Evolutionary conservation across 2,797 vertebrate species (phyloP).

Genomic region (Rhadinocentrus ornatus): DNA sequence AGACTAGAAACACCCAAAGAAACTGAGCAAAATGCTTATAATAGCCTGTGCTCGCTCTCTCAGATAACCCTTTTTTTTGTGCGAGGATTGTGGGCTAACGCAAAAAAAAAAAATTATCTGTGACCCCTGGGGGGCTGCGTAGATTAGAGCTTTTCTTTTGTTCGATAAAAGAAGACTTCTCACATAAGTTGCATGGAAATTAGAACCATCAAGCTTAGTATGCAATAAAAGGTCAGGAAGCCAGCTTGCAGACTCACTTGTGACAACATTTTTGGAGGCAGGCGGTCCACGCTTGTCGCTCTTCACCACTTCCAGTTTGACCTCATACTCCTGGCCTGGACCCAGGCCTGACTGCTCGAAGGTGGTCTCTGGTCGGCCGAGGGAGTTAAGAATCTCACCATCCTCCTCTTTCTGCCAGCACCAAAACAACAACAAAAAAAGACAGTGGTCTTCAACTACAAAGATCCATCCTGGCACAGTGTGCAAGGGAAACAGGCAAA

Average conservation of each 20-base stretch:
- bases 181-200: neutral
- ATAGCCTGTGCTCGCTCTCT: no score
- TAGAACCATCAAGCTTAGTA: neutral
- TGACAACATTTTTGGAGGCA: conserved; percentile 89
- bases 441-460: conserved; percentile 48
- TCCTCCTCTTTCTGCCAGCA: conserved; percentile 94
- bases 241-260: conserved; percentile 85
- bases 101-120: no score
- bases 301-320: conserved; percentile 94
- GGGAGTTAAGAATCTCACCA: conserved; percentile 90
- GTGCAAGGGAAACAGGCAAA: conserved; percentile 43
- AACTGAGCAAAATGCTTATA: no score
- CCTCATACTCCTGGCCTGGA: conserved; percentile 96
- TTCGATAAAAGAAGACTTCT: neutral
- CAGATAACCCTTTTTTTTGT: no score
- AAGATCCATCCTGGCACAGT: conserved; percentile 47
- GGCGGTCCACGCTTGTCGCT: conserved; percentile 93
- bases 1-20: no score
- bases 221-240: conserved; percentile 27
- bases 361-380: conserved; percentile 91
- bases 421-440: conserved; percentile 30
- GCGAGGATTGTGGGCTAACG: no score
- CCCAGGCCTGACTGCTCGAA: conserved; percentile 94
- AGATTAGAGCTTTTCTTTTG: neutral
- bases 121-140: no score